Base-by-base conservation (phyloP, 1,140 invertebrate genomes). In the Polypedilum pembai region DNA sequence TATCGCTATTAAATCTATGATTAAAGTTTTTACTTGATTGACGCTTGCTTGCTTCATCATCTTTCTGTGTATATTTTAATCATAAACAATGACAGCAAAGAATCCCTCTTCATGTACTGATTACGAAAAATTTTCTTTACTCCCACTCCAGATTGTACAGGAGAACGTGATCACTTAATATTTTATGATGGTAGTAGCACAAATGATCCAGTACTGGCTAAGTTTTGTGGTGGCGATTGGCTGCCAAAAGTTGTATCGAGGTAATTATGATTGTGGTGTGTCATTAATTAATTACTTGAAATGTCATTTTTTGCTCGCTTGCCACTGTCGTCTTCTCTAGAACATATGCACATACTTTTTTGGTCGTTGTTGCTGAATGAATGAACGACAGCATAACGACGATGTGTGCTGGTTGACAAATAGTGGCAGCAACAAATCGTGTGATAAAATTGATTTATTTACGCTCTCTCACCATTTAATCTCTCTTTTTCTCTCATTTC, bases 181-280 rank as follows among this genome's bases (percentile, higher is more conserved):
- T 92, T 96, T 79, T 93, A 93, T 80, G 94, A 96, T 82, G 94
- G 94, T 20, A 86, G 89, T 33, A 87, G 87, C 24, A 88, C 87
- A 0, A 90, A 92, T 76, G 92, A 94, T 80, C 89, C 92, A 0
- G 87, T 95, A 0, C 84, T 96, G 76, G 86, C 94, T 66, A 89
- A 93, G 77, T 94, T 94, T 80, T 96, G 94, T 80, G 94, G 93
- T 4, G 93, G 92, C 10, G 89, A 91, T 81, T 91, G 89, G 82
- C 83, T 94, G 76, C 91, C 92, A 0, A 83, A 87, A 65, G 88
- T 95, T 15, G 87, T 90, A 15, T 87, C 88, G 66, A 81, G 85
- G 83, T 82, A 75, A 79, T 79, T 79, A 73, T 75, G 73, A 76
- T 77, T 76, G 74, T 76, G 75, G 76, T 74, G 75, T 74, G 20